Conservation (phyloP, 2,113 vertebrate genomes). For the Chroicocephalus ridibundus region DNA sequence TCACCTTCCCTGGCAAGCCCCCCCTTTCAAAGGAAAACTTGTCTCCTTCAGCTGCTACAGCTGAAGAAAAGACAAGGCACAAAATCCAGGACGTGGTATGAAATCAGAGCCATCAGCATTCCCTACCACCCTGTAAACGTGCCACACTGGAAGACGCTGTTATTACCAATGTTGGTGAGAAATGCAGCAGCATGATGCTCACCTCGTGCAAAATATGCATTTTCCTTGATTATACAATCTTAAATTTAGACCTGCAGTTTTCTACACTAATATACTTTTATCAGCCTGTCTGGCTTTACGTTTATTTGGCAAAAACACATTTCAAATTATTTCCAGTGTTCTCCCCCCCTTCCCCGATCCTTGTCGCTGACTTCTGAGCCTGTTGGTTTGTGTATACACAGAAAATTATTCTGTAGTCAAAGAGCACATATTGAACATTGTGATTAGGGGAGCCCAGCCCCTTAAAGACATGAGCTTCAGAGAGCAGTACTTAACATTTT, state of each 20-base stretch:
- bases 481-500: background rate
- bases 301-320: background rate
- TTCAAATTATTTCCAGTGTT: background rate
- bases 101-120: background rate
- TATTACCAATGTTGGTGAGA: fast-evolving
- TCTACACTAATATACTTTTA: background rate
- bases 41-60: background rate
- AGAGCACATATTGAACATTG: background rate
- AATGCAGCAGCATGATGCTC: background rate
- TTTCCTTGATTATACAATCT: background rate
- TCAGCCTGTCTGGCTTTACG: background rate
- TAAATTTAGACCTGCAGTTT: background rate
- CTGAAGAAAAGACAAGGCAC: background rate
- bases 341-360: background rate
- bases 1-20: background rate
- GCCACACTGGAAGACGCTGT: background rate
- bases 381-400: background rate
- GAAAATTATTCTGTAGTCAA: background rate
- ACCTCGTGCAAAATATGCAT: background rate
- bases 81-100: background rate
- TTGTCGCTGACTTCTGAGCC: background rate
- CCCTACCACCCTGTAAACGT: fast-evolving
- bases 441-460: background rate
- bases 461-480: background rate
- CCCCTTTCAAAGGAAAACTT: background rate